phyloP scores from a whole-genome alignment of 2,113 vertebrate species.

The Gila orcuttii region DNA sequence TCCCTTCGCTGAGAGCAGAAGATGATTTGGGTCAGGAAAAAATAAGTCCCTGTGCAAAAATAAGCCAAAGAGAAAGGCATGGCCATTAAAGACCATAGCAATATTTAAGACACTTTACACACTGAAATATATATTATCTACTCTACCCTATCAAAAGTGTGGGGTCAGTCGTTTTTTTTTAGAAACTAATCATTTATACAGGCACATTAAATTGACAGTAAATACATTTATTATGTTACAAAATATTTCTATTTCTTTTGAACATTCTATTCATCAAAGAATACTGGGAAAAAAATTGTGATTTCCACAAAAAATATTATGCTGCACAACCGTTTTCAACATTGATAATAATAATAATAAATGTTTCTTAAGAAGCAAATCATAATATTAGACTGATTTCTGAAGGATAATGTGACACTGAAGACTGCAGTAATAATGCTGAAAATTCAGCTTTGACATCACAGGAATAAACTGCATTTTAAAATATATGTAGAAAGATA shows the following conservation, averaged over 20 bases:
- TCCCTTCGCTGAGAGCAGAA: slow-evolving; percentile 15
- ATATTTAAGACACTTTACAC: not conserved
- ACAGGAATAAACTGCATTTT: not conserved
- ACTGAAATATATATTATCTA: not conserved
- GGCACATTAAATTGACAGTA: not conserved
- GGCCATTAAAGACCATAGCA: not conserved
- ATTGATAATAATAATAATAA: not conserved
- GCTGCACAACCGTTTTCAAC: not conserved
- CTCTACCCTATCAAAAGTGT: not conserved
- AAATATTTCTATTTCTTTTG: not conserved
- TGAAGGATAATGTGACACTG: not conserved
- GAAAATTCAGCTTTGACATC: not conserved
- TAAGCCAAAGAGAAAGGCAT: not conserved
- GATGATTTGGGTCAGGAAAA: slow-evolving; percentile 5
- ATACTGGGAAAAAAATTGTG: not conserved
- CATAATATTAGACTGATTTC: not conserved
- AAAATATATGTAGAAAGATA: not conserved
- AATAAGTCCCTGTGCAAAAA: slow-evolving; percentile 29
- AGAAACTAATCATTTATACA: too few species aligned
- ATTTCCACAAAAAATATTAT: not conserved
- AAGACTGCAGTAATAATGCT: not conserved
- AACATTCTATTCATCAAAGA: not conserved
- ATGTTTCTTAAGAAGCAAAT: not conserved
- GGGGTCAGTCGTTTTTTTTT: not conserved
- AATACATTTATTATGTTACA: not conserved